These are phyloP conservation scores for Oscheius sp. DNA, from an alignment of 2,888 invertebrate genomes.

Conservation along the genomic window DNA sequence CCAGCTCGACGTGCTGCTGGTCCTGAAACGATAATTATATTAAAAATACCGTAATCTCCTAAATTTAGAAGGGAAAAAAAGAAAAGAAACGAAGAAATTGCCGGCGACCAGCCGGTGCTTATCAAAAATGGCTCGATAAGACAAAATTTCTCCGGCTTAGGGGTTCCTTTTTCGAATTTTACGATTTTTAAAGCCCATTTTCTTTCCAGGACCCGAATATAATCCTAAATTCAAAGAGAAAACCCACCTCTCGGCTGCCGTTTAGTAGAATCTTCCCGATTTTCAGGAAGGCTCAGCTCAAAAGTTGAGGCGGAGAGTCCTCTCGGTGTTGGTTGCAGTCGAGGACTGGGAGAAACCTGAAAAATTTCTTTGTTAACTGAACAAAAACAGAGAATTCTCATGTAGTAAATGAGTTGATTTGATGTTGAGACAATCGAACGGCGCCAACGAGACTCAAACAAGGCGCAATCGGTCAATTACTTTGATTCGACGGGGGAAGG, in stretches of 20 bases:
- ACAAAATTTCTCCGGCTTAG: too few species aligned
- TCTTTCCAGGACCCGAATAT: not conserved
- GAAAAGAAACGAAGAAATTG: too few species aligned
- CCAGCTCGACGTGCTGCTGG: conserved; percentile 37
- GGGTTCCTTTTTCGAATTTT: not conserved
- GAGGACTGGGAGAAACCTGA: not conserved
- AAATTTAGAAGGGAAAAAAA: too few species aligned
- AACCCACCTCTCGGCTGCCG: conserved; percentile 22
- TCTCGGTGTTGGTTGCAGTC: not conserved
- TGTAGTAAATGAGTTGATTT: too few species aligned
- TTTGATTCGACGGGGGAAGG: too few species aligned
- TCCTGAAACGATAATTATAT: conserved; percentile 21
- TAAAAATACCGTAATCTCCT: too few species aligned
- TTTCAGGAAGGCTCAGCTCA: conserved; percentile 29
- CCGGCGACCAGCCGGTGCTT: too few species aligned
- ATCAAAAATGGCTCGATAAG: too few species aligned
- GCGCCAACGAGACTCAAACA: too few species aligned
- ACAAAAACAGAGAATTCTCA: too few species aligned
- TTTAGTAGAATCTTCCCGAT: conserved; percentile 6
- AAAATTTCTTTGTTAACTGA: not conserved
- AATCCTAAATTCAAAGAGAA: not conserved
- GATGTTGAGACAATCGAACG: too few species aligned
- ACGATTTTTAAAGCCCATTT: not conserved
- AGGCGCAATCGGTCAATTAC: too few species aligned
- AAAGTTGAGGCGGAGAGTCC: conserved; percentile 33